Base-by-base conservation (phyloP, 2,113 vertebrate genomes). In the Tenebrosternarchus preto region DNA sequence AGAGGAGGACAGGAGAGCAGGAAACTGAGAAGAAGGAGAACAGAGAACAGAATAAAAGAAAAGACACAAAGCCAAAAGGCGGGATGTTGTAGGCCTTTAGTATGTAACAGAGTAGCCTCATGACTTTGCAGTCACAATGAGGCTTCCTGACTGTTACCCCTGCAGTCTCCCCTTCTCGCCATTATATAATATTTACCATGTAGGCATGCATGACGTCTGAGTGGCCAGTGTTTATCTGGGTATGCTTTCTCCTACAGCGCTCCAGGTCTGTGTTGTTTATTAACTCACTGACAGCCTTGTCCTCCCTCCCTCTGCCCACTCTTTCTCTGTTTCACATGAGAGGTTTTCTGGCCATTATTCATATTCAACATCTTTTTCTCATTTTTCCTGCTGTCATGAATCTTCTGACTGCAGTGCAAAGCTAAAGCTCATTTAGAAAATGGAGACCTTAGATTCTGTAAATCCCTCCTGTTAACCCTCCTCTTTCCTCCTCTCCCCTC, bases 341-440 rank as follows among this genome's bases (percentile, higher is more conserved):
- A 67, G 24, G 46, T 29, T 24, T 60, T 24, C 16, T 19, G 70
- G 64, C 27, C 77, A 63, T 79, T 68, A 61, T 63, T 79, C 55
- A 72, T 5, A 25, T 53, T 5, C 29, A 72, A 72, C 63, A 68
- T 77, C 2, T 46, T 79, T 72, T 63, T 20, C 29, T 72, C 36
- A 71, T 79, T 71, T 63, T 59, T 31, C 22, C 43, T 71, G 27
- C 39, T 46, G 7, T 53, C 61, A 20, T 43, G 25, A 61, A 22
- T 50, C 20, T 36, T 53, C 33, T 19, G 53, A 31, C 63, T 53
- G 31, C 46, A 17, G 75, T 53, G 61, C 29, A 33, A n/a, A 31
- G 53, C 22, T 19, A 57, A 77, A 77, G n/a, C 53, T 11, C 27
- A 24, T 24, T 39, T 68, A 12, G n/a, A 24, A 33, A 20, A 36